phyloP scores from a whole-genome alignment of 2,113 vertebrate genomes.

The Tenrec ecaudatus region DNA sequence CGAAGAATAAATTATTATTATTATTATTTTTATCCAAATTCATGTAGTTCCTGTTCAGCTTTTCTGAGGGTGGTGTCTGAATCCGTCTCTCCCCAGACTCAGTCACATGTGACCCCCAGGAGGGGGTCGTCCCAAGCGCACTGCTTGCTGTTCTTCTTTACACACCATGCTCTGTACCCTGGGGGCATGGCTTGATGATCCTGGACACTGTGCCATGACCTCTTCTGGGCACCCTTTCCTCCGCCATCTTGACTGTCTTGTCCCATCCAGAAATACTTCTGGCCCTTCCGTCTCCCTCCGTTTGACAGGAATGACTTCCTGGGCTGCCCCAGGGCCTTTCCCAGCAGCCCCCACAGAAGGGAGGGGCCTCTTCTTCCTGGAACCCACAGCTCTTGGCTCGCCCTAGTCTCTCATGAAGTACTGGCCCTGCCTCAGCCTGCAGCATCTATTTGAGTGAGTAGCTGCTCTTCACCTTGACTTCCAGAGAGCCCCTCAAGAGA shows the following conservation, averaged over 20 bases:
- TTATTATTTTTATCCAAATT: background rate
- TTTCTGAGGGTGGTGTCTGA: background rate
- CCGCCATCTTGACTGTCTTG: no score
- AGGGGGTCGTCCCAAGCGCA: background rate
- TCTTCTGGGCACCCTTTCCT: background rate
- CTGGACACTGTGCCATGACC: background rate
- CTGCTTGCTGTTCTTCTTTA: background rate
- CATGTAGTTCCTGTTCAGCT: background rate
- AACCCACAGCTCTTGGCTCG: no score
- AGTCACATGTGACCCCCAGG: background rate
- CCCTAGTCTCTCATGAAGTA: no score
- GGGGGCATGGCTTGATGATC: background rate
- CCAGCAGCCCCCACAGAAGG: background rate
- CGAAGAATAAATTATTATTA: background rate
- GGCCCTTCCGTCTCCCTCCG: no score
- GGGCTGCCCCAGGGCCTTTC: background rate
- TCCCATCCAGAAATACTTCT: background rate
- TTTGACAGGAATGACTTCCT: background rate
- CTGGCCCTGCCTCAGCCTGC: background rate
- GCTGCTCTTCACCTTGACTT: background rate
- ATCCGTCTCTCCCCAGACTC: background rate
- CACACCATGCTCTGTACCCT: background rate
- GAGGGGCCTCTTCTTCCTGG: background rate
- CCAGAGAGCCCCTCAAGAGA: background rate
- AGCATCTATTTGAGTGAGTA: background rate